Conservation (phyloP, 1,140 invertebrate species). For the Marisa cornuarietis region DNA sequence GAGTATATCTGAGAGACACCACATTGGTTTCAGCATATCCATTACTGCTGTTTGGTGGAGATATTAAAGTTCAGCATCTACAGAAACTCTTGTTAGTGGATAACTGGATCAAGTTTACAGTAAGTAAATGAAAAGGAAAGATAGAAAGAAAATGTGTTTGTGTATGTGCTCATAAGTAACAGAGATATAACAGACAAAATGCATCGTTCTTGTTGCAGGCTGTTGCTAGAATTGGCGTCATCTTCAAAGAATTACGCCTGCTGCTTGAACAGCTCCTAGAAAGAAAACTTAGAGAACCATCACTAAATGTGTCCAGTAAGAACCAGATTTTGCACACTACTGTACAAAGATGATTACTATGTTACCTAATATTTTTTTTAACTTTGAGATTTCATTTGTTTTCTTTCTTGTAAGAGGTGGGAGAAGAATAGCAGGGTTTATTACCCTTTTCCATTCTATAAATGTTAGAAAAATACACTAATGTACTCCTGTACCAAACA, state of each 20-base stretch:
- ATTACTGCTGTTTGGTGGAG: slow-evolving; percentile 79
- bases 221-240: slow-evolving; percentile 58
- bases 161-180: neutral
- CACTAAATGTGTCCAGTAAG: slow-evolving; percentile 44
- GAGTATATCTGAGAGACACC: slow-evolving; percentile 80
- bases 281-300: slow-evolving; percentile 53
- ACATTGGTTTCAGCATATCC: slow-evolving; percentile 81
- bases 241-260: slow-evolving; percentile 56
- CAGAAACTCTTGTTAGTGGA: slow-evolving; percentile 68
- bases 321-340: neutral
- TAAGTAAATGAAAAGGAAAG: slow-evolving; percentile 15
- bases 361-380: neutral
- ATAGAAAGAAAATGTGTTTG: neutral
- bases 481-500: neutral
- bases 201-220: slow-evolving; percentile 35
- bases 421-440: neutral
- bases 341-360: too few species aligned
- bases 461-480: neutral
- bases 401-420: neutral
- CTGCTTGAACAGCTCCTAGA: slow-evolving; percentile 51
- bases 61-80: slow-evolving; percentile 61
- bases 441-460: neutral
- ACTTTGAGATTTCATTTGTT: neutral
- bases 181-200: neutral
- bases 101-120: slow-evolving; percentile 84